phyloP scores from a whole-genome alignment of 2,888 invertebrate species.

The Asteroscopus sphinx region DNA sequence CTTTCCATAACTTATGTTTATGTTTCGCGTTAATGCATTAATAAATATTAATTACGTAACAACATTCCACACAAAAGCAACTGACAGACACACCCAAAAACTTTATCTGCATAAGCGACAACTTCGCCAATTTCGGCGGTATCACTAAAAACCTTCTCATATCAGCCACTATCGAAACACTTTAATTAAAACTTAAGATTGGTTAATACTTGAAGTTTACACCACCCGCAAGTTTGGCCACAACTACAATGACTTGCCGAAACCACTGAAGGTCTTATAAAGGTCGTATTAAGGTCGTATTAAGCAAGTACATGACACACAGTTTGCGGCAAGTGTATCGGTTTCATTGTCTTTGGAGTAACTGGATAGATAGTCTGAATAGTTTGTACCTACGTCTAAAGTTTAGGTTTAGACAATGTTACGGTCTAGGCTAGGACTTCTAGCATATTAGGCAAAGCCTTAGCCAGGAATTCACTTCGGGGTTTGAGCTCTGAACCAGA shows the following conservation, averaged over 20 bases:
- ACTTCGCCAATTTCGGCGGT: neutral
- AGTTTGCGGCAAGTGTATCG: conserved; percentile 19
- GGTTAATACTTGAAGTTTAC: conserved; percentile 47
- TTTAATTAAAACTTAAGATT: conserved; percentile 55
- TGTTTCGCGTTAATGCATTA: too few species aligned
- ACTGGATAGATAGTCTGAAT: too few species aligned
- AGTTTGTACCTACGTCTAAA: too few species aligned
- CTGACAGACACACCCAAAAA: neutral
- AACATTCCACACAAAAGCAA: too few species aligned
- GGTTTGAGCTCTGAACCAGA: too few species aligned
- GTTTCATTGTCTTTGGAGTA: neutral
- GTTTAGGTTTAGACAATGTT: too few species aligned
- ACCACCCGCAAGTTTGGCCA: conserved; percentile 30
- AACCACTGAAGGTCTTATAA: conserved; percentile 11
- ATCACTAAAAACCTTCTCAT: conserved; percentile 31
- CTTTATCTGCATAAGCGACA: neutral
- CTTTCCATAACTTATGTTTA: too few species aligned
- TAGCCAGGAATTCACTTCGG: too few species aligned
- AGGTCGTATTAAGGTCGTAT: conserved; percentile 5
- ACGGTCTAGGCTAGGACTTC: too few species aligned
- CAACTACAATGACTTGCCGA: conserved; percentile 38
- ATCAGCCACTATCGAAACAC: conserved; percentile 13
- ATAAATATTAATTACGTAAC: too few species aligned
- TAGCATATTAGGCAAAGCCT: too few species aligned
- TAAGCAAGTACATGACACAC: too few species aligned